A percentile compares a stretch with the other conserved stretches of the same genome.
phyloP scores from a whole-genome alignment of 2,797 vertebrate genomes.

The Anguilla megastoma region DNA sequence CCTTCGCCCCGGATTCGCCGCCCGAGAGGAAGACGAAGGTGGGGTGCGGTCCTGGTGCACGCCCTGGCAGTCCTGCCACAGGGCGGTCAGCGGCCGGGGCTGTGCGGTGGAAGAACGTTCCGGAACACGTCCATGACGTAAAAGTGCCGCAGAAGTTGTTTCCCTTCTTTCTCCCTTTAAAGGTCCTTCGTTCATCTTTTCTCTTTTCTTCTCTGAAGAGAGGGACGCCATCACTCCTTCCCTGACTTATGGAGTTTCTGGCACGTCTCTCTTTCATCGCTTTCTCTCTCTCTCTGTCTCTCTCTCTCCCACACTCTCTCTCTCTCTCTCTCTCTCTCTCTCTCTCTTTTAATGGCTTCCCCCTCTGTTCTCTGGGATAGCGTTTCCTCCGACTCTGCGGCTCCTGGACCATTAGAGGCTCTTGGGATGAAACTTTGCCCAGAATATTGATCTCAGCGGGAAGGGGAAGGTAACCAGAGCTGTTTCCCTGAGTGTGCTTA shows the following conservation, averaged over 20 bases:
- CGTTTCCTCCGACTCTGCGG: constrained; percentile 89
- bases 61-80: constrained; percentile 60
- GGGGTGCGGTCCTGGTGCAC: constrained; percentile 62
- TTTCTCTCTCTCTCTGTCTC: constrained; percentile 49
- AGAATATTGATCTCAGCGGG: constrained; percentile 92
- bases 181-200: constrained; percentile 36
- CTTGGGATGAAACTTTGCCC: constrained; percentile 91
- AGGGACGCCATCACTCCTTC: constrained; percentile 52
- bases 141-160: constrained; percentile 42
- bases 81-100: constrained; percentile 48
- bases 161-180: constrained; percentile 12
- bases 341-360: constrained; percentile 59
- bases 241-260: constrained; percentile 56
- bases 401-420: constrained; percentile 92
- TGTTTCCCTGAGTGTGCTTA: constrained; percentile 71
- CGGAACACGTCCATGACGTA: constrained; percentile 34
- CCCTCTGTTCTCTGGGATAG: constrained; percentile 89
- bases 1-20: constrained; percentile 53
- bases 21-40: constrained; percentile 36
- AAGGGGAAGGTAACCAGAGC: constrained; percentile 89
- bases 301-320: background rate
- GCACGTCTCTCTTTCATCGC: constrained; percentile 63
- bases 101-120: background rate
- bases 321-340: constrained; percentile 20
- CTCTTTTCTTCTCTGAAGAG: constrained; percentile 28